phyloP scores from a whole-genome alignment of 2,113 vertebrate genomes.

The Galbula dea region DNA sequence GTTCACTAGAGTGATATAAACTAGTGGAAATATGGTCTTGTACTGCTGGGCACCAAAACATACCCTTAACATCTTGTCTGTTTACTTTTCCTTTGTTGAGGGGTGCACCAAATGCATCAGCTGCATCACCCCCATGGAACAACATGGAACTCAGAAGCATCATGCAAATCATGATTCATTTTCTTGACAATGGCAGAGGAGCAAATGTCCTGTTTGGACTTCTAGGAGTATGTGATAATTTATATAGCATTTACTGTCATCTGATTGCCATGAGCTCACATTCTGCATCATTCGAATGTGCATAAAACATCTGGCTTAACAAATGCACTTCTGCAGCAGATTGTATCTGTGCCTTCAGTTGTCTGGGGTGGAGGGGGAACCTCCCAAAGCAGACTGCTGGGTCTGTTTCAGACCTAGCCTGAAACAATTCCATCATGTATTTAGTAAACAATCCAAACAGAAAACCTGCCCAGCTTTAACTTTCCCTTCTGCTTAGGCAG shows the following conservation, averaged over 20 bases:
- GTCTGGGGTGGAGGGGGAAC: neutral
- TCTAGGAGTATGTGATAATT: neutral
- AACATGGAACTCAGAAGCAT: neutral
- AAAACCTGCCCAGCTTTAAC: neutral
- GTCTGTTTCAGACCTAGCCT: too few relatives aligned
- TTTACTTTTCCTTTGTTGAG: neutral
- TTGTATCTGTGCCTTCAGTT: neutral
- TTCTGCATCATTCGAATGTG: neutral
- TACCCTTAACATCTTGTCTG: too few relatives aligned
- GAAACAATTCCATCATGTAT: neutral
- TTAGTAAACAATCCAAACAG: neutral
- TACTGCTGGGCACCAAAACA: neutral
- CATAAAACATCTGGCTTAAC: neutral
- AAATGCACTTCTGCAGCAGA: neutral
- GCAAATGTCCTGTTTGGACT: neutral
- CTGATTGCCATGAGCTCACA: neutral
- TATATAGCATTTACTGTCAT: neutral
- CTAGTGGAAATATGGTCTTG: neutral
- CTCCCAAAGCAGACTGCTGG: neutral
- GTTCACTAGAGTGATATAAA: neutral
- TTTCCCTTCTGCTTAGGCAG: neutral
- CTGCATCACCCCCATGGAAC: neutral
- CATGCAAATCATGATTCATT: neutral
- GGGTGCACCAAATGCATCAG: neutral
- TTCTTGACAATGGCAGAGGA: neutral